phyloP scores from a whole-genome alignment of 2,888 invertebrate species.

The Lagria hirta region DNA sequence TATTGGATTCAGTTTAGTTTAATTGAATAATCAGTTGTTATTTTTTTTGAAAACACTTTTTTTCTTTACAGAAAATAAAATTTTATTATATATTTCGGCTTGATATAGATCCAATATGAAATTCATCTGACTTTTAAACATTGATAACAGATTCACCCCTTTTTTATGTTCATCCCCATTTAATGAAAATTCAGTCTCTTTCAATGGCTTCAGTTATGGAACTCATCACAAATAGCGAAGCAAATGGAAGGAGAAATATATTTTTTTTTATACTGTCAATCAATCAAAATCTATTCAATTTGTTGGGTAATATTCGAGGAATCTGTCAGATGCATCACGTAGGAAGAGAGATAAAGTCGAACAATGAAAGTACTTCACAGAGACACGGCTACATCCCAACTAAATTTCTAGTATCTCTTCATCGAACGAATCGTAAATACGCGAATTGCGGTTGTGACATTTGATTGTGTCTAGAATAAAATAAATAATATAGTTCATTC shows the following conservation, averaged over 20 bases:
- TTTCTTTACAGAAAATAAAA: too few relatives aligned
- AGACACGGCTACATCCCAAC: slow-evolving; percentile 40
- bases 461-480: slow-evolving; percentile 35
- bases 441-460: slow-evolving; percentile 39
- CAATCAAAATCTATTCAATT: slow-evolving; percentile 43
- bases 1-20: too few relatives aligned
- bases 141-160: too few relatives aligned
- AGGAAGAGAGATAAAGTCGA: slow-evolving; percentile 38
- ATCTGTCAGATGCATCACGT: slow-evolving; percentile 44
- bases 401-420: slow-evolving; percentile 33
- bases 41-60: too few relatives aligned
- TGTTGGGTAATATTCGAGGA: slow-evolving; percentile 42
- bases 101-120: too few relatives aligned
- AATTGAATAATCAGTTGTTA: too few relatives aligned
- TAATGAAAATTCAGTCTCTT: too few relatives aligned
- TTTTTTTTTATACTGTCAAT: slow-evolving; percentile 26
- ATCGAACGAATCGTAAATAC: slow-evolving; percentile 40
- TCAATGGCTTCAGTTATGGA: too few relatives aligned
- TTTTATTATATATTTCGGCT: too few relatives aligned
- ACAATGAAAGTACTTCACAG: slow-evolving; percentile 43
- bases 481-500: too few relatives aligned
- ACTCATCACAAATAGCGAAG: slow-evolving; percentile 6
- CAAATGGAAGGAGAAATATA: slow-evolving; percentile 8
- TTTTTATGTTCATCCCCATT: too few relatives aligned
- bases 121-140: too few relatives aligned